Base-by-base conservation (phyloP, 2,888 invertebrate species). In the Stenurella melanura region DNA sequence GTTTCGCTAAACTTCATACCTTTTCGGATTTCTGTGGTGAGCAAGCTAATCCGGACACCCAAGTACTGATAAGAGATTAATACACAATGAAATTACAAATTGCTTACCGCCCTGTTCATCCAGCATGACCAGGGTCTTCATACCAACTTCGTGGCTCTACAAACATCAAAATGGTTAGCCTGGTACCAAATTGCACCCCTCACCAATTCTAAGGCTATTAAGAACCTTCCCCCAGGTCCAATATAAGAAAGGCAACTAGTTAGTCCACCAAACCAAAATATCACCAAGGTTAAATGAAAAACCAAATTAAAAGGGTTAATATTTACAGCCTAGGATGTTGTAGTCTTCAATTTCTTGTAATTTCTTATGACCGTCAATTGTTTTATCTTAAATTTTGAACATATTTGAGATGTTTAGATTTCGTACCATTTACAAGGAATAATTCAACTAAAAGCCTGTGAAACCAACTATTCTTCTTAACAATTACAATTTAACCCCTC, bases 21-120 rank as follows among this genome's bases (percentile, higher is more conserved):
- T 50, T 50, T 15, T 6, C n/a, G 3, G n/a, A 50, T 50, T 50
- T 6, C 50, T 17, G 50, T 50, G 50, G 50, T n/a, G 50, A 17
- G n/a, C n/a, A 50, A n/a, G 0, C 2, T 17, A 50, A n/a, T 17
- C 17, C 17, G 64, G 57, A 68, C 38, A n/a, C 71, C 61, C 56
- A 19, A 42, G 61, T 70, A 73, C 66, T 54, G 70, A 71, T 67
- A 30, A n/a, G 50, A 75, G 73, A 21, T 66, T 75, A 69, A 73
- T 78, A 82, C 82, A 85, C 78, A 82, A 81, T 81, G 82, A 82
- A 81, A 81, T 81, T 84, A 86, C 84, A 91, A 91, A 92, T 93
- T 94, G 94, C 97, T 97, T 96, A 98, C 98, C 98, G 96, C 98
- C 98, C 96, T 98, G 98, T 93, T 98, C 98, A 94, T 98, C 98